These are phyloP conservation scores for Creontiades dilutus DNA, from an alignment of 2,888 invertebrate genomes.

Conservation along the genomic window DNA sequence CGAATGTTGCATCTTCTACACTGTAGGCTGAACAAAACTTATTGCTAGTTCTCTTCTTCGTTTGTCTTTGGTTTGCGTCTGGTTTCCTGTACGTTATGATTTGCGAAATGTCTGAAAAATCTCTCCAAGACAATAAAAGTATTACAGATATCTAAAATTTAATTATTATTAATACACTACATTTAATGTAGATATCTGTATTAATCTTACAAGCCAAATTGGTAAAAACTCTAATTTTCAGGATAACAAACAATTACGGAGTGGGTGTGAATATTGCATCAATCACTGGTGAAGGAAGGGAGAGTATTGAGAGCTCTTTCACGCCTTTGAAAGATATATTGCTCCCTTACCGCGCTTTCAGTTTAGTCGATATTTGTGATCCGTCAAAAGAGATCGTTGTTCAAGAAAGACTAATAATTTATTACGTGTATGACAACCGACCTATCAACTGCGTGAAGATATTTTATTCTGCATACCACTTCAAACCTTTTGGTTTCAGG, in stretches of 20 bases:
- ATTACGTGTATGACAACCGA: constrained; percentile 97
- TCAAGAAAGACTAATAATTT: constrained; percentile 93
- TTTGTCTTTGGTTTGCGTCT: too few species aligned
- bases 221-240: too few species aligned
- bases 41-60: too few species aligned
- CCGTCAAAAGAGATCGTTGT: constrained; percentile 94
- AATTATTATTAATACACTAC: too few species aligned
- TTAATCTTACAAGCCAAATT: too few species aligned
- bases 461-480: constrained; percentile 90
- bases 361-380: constrained; percentile 97
- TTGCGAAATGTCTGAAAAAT: too few species aligned
- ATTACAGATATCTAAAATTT: too few species aligned
- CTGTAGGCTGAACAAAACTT: too few species aligned
- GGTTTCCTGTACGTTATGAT: too few species aligned
- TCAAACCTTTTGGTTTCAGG: constrained; percentile 92
- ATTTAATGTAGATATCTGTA: too few species aligned
- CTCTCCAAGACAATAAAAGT: too few species aligned
- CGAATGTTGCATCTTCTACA: too few species aligned
- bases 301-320: constrained; percentile 93
- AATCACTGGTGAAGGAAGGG: constrained; percentile 94
- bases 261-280: constrained; percentile 94
- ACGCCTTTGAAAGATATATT: constrained; percentile 89
- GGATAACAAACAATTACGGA: constrained; percentile 90
- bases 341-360: constrained; percentile 94
- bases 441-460: constrained; percentile 99